These are phyloP conservation scores for Mesoligia furuncula DNA, from an alignment of 2,888 invertebrate species.

Conservation along the genomic window DNA sequence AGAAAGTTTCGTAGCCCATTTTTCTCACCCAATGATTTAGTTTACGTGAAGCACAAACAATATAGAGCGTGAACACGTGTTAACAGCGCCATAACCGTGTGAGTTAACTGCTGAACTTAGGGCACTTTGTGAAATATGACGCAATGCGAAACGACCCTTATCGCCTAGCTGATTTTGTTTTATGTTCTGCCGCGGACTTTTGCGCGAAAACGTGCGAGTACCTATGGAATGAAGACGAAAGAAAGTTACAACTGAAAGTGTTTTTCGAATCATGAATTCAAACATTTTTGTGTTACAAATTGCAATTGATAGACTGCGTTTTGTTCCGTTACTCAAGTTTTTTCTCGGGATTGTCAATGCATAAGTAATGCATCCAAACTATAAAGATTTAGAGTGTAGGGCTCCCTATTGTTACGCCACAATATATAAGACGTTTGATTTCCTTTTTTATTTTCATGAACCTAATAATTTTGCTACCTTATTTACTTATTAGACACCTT, in stretches of 20 bases:
- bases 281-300: not conserved
- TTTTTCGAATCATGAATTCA: not conserved
- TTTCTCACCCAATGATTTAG: constrained; percentile 80
- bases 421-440: not conserved
- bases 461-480: not conserved
- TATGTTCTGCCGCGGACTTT: constrained; percentile 60
- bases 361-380: not conserved
- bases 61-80: constrained; percentile 88
- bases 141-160: constrained; percentile 85
- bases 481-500: not conserved
- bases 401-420: too few species aligned
- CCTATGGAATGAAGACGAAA: constrained; percentile 4
- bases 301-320: not conserved
- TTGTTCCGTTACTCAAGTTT: not conserved
- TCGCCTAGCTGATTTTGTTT: constrained; percentile 80
- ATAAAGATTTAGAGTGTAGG: not conserved
- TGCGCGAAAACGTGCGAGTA: constrained; percentile 4
- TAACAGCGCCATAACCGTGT: constrained; percentile 88
- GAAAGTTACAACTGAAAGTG: not conserved
- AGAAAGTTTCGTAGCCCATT: constrained; percentile 70
- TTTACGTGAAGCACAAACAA: constrained; percentile 80
- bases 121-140: constrained; percentile 89
- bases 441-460: not conserved
- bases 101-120: constrained; percentile 89
- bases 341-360: not conserved